Evolutionary conservation across 2,888 invertebrate species (phyloP).

Genomic region (Diaprepes abbreviatus): DNA sequence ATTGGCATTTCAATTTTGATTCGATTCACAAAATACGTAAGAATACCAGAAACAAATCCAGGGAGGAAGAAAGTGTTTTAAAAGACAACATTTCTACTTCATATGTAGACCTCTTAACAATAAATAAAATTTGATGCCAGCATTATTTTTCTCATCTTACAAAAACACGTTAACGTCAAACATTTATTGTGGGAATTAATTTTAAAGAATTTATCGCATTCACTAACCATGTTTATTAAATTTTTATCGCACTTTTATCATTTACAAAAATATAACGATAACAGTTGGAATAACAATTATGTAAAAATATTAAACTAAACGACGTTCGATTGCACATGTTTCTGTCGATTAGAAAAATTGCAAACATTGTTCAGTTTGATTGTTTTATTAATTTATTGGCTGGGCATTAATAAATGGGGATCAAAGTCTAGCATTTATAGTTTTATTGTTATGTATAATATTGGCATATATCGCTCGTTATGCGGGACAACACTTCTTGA

Average conservation of each 20-base stretch:
- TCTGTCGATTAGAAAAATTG: slow-evolving; percentile 4
- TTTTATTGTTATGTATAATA: background rate
- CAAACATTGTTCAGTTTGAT: slow-evolving; percentile 2
- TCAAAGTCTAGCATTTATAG: slow-evolving; percentile 12
- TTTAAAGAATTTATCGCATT: too few relatives aligned
- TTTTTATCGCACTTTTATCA: background rate
- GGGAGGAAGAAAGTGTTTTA: too few relatives aligned
- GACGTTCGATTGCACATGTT: background rate
- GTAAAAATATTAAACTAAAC: slow-evolving; percentile 2
- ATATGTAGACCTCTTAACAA: too few relatives aligned
- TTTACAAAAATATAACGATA: background rate
- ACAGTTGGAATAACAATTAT: slow-evolving; percentile 3
- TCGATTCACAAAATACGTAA: too few relatives aligned
- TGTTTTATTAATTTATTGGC: slow-evolving; percentile 1
- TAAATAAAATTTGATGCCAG: too few relatives aligned
- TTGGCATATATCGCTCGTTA: background rate
- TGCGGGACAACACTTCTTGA: background rate
- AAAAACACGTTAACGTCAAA: background rate
- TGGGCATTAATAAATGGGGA: background rate
- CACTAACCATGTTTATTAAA: background rate
- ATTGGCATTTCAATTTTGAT: too few relatives aligned
- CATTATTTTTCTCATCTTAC: too few relatives aligned
- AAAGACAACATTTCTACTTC: too few relatives aligned
- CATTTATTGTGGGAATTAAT: too few relatives aligned
- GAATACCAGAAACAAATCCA: too few relatives aligned